A percentile compares a stretch with the other conserved stretches of the same genome.
Evolutionary conservation across 2,113 vertebrate species (phyloP).

Genomic region (Amblyopsis rosae): DNA sequence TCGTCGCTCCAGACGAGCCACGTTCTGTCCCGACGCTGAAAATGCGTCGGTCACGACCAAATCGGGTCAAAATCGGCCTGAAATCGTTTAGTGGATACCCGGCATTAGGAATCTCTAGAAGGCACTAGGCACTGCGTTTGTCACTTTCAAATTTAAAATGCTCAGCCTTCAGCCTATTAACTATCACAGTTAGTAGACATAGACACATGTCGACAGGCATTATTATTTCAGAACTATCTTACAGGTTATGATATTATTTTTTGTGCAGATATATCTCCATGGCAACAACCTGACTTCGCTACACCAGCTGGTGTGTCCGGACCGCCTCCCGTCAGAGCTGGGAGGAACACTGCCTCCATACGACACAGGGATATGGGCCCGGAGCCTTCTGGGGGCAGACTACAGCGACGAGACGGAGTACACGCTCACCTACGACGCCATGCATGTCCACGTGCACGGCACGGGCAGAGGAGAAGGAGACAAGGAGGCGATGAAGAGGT

Average conservation of each 20-base stretch:
- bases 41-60: no score
- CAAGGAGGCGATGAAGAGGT: constrained; percentile 79
- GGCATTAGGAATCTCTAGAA: no score
- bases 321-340: constrained; percentile 95
- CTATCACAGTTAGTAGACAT: no score
- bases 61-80: no score
- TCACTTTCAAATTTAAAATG: no score
- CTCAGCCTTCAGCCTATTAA: no score
- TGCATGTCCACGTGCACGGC: constrained; percentile 72
- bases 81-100: no score
- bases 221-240: no score
- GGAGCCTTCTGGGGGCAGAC: constrained; percentile 92
- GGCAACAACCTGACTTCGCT: constrained; percentile 98
- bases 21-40: no score
- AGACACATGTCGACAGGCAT: no score
- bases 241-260: neutral
- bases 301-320: constrained; percentile 93
- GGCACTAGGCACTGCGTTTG: no score
- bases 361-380: constrained; percentile 96
- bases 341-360: constrained; percentile 96
- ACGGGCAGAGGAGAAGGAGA: constrained; percentile 67
- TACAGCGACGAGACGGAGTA: constrained; percentile 95
- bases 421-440: constrained; percentile 85
- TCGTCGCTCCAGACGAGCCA: no score
- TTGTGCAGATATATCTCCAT: constrained; percentile 93